phyloP scores from a whole-genome alignment of 2,113 vertebrate species.

The Charadrius vociferus region DNA sequence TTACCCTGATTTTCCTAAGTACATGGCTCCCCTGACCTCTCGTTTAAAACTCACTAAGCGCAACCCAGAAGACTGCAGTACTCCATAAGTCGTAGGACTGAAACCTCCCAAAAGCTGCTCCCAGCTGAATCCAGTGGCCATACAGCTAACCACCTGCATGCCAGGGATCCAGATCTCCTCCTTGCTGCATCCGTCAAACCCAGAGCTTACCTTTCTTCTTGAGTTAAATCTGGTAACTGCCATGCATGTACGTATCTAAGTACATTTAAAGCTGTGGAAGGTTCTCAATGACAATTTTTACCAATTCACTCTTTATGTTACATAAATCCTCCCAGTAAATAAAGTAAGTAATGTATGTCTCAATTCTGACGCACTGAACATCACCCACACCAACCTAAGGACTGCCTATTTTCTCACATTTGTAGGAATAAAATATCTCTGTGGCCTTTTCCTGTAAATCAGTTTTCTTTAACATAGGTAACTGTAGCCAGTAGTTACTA shows the following conservation, averaged over 20 bases:
- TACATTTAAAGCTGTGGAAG: background rate
- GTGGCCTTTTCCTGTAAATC: background rate
- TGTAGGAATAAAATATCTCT: background rate
- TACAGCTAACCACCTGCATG: background rate
- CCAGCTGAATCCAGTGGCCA: background rate
- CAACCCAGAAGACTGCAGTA: background rate
- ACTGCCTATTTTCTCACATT: background rate
- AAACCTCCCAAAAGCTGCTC: background rate
- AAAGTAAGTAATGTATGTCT: background rate
- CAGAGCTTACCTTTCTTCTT: background rate
- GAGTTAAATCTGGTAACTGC: background rate
- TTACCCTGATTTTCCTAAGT: background rate
- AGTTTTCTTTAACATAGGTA: background rate
- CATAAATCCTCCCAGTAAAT: background rate
- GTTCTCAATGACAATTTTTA: background rate
- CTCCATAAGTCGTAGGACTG: background rate
- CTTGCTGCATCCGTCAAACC: background rate
- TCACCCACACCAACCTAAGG: background rate
- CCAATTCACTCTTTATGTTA: background rate
- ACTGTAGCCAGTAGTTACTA: background rate
- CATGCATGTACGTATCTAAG: background rate
- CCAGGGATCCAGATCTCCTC: accelerated
- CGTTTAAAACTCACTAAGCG: background rate
- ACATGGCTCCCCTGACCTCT: background rate
- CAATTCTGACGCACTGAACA: background rate